Conservation (phyloP, 1,140 invertebrate genomes). For the Drosophila murphyi region DNA sequence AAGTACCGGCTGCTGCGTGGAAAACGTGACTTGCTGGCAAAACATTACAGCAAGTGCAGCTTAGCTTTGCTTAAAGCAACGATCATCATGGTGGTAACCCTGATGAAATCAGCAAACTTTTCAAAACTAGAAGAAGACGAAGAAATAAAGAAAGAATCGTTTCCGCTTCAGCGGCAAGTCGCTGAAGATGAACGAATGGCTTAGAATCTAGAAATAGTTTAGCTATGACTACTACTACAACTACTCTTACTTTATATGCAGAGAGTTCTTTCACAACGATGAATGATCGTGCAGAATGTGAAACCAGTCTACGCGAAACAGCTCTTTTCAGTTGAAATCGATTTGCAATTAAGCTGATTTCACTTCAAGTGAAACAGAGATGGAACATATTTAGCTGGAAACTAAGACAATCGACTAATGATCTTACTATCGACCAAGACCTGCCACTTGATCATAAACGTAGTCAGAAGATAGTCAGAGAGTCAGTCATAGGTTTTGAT, state of each 20-base stretch:
- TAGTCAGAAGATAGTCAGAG: not conserved
- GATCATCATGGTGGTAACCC: conserved; percentile 11
- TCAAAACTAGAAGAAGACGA: conserved; percentile 13
- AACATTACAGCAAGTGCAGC: conserved; percentile 48
- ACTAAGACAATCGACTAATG: conserved; percentile 27
- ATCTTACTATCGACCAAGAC: conserved; percentile 3
- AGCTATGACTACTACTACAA: not conserved
- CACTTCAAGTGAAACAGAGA: conserved; percentile 53
- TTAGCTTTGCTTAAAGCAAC: conserved; percentile 5
- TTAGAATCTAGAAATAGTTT: conserved; percentile 55
- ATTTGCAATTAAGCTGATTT: conserved; percentile 78
- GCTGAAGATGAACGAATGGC: conserved; percentile 75
- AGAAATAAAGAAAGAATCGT: conserved; percentile 53
- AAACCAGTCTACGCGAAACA: conserved; percentile 60
- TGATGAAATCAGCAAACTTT: conserved; percentile 17
- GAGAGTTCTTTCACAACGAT: conserved; percentile 7
- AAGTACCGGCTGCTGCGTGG: conserved; percentile 25
- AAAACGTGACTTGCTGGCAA: conserved; percentile 59
- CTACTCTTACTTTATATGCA: not conserved
- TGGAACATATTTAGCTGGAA: conserved; percentile 20
- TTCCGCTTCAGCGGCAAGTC: conserved; percentile 72
- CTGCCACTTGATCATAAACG: not conserved
- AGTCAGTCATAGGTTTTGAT: conserved; percentile 42
- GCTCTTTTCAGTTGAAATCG: conserved; percentile 42
- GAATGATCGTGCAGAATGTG: conserved; percentile 46